Percentiles rank a stretch among this genome's conserved stretches.
These are phyloP conservation scores for Tachystola acroxantha DNA, from an alignment of 2,888 invertebrate genomes.

Conservation along the genomic window DNA sequence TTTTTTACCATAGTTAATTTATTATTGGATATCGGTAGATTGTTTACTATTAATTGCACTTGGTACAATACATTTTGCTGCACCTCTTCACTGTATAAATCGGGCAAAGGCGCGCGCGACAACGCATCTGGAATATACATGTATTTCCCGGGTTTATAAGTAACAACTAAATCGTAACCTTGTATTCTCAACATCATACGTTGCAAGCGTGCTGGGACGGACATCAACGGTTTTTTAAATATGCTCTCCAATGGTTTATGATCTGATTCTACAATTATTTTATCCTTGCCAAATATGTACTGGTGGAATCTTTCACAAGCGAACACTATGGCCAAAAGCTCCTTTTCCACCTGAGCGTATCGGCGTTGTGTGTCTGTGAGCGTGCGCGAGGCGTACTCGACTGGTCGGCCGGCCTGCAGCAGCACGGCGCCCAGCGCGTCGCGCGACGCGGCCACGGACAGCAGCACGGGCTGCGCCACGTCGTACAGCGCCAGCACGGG, in stretches of 20 bases:
- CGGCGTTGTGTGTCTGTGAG: slow-evolving; percentile 14
- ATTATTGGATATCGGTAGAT: slow-evolving; percentile 3
- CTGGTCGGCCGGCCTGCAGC: slow-evolving; percentile 18
- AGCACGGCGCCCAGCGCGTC: slow-evolving; percentile 19
- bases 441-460: slow-evolving; percentile 17
- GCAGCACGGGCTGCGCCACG: slow-evolving; percentile 1
- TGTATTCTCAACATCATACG: slow-evolving; percentile 14
- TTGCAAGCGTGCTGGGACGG: slow-evolving; percentile 8
- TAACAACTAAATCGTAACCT: slow-evolving; percentile 7
- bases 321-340: slow-evolving; percentile 14
- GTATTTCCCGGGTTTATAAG: slow-evolving; percentile 11
- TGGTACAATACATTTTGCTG: slow-evolving; percentile 3
- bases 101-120: slow-evolving; percentile 12
- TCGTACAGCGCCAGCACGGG: slow-evolving; percentile 16
- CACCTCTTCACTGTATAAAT: slow-evolving; percentile 6
- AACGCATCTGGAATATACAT: slow-evolving; percentile 14
- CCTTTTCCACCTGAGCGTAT: slow-evolving; percentile 12
- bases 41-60: slow-evolving; percentile 2
- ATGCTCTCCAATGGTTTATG: slow-evolving; percentile 13
- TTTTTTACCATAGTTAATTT: slow-evolving; percentile 4
- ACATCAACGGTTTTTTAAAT: slow-evolving; percentile 10
- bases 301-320: slow-evolving; percentile 9
- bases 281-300: slow-evolving; percentile 11
- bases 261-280: slow-evolving; percentile 8
- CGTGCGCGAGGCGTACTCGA: slow-evolving; percentile 18